Conservation (phyloP, 2,888 invertebrate genomes). For the Cataglyphis altisquamis region DNA sequence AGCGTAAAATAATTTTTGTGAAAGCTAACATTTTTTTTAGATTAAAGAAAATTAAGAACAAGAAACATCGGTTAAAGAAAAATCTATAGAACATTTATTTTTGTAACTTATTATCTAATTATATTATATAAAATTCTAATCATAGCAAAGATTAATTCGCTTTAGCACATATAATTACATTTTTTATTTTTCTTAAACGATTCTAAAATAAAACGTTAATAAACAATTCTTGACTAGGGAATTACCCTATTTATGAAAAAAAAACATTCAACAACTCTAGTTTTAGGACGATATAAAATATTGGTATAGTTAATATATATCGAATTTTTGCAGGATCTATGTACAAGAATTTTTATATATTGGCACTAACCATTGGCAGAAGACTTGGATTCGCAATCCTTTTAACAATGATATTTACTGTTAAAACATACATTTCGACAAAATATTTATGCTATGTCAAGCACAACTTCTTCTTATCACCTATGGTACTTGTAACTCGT, state of each 20-base stretch:
- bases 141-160: not conserved
- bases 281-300: not conserved
- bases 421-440: constrained; percentile 17
- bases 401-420: not conserved
- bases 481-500: not conserved
- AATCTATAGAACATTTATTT: not conserved
- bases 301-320: not conserved
- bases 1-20: too few species aligned
- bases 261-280: not conserved
- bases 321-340: not conserved
- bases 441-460: constrained; percentile 14
- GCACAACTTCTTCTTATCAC: constrained; percentile 12
- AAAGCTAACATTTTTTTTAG: not conserved
- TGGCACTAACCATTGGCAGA: constrained; percentile 13
- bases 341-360: not conserved
- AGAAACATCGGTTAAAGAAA: not conserved
- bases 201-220: not conserved
- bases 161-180: not conserved
- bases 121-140: not conserved
- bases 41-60: not conserved
- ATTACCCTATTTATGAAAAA: not conserved
- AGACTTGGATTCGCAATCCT: constrained; percentile 7
- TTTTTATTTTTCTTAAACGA: not conserved
- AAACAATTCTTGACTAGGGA: too few species aligned
- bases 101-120: not conserved